Base-by-base conservation (phyloP, 2,797 vertebrate genomes). In the Buceros bicornis region DNA sequence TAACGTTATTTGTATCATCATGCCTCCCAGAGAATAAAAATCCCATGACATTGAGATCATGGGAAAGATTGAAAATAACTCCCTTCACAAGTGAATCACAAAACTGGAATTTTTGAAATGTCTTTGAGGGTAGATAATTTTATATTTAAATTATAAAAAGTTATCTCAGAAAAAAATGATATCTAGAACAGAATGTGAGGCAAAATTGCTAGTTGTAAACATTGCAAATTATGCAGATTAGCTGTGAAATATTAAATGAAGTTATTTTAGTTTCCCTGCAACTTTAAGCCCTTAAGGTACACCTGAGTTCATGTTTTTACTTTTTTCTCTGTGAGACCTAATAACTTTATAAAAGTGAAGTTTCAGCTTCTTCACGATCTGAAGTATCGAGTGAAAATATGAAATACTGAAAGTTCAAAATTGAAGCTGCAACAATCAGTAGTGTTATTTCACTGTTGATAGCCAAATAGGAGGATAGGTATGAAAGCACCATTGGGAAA, bases 21-120 rank as follows among this genome's bases (percentile, higher is more conserved):
- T 54, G 57, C 13, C 76, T 97, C 85, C 84, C 61, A 88, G 67
- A 93, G 81, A 82, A 70, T 77, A 90, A 94, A 92, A 96, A 71
- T 97, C 97, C 89, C 95, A 96, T 86, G 96, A 97, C 94, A 96
- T 73, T 86, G 93, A 98, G 97, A 97, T 95, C 97, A 97, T 98
- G 96, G 97, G 97, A 98, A 97, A 97, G 71, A 65, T 24, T 97
- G 95, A 96, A 97, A 97, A 89, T 96, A 95, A 95, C 93, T 97
- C 87, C 43, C 81, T 90, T 96, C 80, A 92, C 54, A 79, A 95
- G 73, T 96, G 94, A 97, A 94, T 98, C 95, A 97, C 92, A 95
- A 91, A 95, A 93, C 81, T 97, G 97, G 97, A 97, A 97, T 91
- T 87, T 89, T 28, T 88, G 65, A 91, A 79, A 82, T 83, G 71